Conservation (phyloP, 2,797 vertebrate species). For the Eleutherodactylus coqui region DNA sequence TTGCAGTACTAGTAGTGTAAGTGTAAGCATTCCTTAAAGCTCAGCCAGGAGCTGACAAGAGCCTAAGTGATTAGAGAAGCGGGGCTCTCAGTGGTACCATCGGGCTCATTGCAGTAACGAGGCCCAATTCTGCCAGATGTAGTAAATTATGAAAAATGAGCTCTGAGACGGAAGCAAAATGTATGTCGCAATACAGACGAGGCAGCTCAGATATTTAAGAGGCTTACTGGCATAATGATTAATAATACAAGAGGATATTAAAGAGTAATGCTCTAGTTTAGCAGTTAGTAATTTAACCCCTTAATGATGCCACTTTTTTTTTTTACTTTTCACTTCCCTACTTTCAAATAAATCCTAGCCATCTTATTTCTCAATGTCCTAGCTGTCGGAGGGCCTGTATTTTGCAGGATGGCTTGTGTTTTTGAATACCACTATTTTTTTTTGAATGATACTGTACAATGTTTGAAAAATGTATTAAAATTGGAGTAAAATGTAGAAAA, state of each 20-base stretch:
- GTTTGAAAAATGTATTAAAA: no score
- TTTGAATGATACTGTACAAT: no score
- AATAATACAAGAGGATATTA: slow-evolving; percentile 1
- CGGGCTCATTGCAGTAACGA: slow-evolving; percentile 12
- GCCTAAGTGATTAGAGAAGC: not conserved
- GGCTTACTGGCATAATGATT: not conserved
- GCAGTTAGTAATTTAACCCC: not conserved
- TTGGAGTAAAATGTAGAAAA: no score
- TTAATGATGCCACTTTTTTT: not conserved
- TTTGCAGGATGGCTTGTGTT: no score
- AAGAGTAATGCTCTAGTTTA: not conserved
- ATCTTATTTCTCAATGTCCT: no score
- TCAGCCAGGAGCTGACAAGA: not conserved
- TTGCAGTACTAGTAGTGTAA: no score
- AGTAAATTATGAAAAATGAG: not conserved
- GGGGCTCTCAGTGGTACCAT: not conserved
- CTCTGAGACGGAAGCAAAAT: not conserved
- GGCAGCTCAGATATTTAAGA: not conserved
- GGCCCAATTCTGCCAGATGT: slow-evolving; percentile 5
- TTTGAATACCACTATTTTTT: no score
- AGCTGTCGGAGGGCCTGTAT: no score
- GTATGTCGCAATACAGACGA: not conserved
- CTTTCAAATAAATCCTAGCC: no score
- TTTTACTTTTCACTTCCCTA: not conserved
- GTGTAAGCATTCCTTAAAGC: not conserved